phyloP scores from a whole-genome alignment of 2,113 vertebrate genomes.

The Cervus canadensis region DNA sequence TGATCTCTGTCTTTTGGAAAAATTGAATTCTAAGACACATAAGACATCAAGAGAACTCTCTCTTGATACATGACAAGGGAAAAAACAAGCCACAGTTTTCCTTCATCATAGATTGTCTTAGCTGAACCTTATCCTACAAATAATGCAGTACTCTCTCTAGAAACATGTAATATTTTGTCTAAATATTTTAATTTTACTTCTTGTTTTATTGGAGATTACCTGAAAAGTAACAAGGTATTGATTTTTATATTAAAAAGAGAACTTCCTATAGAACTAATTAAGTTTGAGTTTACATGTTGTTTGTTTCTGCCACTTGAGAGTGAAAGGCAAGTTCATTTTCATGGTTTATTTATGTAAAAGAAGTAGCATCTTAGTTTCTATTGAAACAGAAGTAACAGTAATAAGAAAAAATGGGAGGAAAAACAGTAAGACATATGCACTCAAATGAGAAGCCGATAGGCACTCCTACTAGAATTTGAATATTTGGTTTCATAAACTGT shows the following conservation, averaged over 20 bases:
- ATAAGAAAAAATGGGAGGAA: neutral
- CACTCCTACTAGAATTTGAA: neutral
- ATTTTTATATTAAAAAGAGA: neutral
- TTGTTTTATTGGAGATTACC: constrained; percentile 11
- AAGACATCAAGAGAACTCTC: neutral
- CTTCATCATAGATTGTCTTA: neutral
- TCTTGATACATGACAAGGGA: neutral
- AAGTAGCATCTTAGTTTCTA: neutral
- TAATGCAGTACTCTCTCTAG: neutral
- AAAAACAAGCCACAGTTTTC: neutral
- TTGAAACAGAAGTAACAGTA: constrained; percentile 12
- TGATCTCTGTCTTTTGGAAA: neutral
- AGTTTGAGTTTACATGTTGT: neutral
- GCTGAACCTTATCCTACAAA: neutral
- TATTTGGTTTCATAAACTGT: neutral
- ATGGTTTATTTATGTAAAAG: neutral
- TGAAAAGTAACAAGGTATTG: neutral
- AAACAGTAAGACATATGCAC: neutral
- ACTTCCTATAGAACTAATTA: neutral
- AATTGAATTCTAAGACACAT: constrained; percentile 28
- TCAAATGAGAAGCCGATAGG: neutral
- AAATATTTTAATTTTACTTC: constrained; percentile 3
- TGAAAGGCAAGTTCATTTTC: neutral
- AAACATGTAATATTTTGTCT: neutral
- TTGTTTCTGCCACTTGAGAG: constrained; percentile 11